These are phyloP conservation scores for Xerus rutilus DNA, from an alignment of 2,797 vertebrate genomes.

Conservation along the genomic window DNA sequence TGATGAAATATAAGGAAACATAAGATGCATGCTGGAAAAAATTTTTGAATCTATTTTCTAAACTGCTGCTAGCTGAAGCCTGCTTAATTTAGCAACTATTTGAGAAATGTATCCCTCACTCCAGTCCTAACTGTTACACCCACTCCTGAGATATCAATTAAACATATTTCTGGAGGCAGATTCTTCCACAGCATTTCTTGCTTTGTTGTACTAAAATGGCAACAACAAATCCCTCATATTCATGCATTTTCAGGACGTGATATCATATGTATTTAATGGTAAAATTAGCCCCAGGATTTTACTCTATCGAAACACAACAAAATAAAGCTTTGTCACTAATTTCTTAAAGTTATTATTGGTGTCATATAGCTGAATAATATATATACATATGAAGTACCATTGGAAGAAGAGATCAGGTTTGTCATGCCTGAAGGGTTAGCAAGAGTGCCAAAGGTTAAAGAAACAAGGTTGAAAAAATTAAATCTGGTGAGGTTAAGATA, in stretches of 20 bases:
- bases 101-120: background rate
- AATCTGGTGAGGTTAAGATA: background rate
- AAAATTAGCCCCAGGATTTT: conserved; percentile 84
- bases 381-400: background rate
- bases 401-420: background rate
- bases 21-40: background rate
- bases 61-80: background rate
- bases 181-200: conserved; percentile 60
- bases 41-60: background rate
- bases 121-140: background rate
- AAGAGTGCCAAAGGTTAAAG: conserved; percentile 18
- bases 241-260: conserved; percentile 81
- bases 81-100: conserved; percentile 22
- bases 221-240: background rate
- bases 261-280: conserved; percentile 77
- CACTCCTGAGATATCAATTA: conserved; percentile 61
- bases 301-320: conserved; percentile 79
- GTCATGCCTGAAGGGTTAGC: background rate
- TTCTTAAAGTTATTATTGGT: conserved; percentile 76
- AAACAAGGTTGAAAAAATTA: background rate
- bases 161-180: conserved; percentile 53
- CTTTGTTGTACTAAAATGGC: conserved; percentile 42
- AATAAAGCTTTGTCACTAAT: conserved; percentile 84
- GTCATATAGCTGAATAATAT: conserved; percentile 63
- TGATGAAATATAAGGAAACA: conserved; percentile 8